phyloP scores from a whole-genome alignment of 30 jellyfish, hydroid and myxozoan genomes.

The Aurelia sp. region DNA sequence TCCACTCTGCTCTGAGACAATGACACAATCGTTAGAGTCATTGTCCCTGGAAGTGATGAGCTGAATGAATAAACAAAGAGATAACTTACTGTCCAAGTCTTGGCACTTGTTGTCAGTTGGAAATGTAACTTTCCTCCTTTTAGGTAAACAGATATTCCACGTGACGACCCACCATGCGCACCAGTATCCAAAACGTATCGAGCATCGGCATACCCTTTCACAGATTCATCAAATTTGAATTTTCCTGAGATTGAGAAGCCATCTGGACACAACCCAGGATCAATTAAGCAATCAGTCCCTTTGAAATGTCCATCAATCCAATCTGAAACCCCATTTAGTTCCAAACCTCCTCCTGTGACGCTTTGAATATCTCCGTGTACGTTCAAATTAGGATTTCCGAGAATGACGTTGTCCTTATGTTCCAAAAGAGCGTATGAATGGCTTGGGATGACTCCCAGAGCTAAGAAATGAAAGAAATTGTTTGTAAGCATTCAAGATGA shows the following conservation, averaged over 20 bases:
- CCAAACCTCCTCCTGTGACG: conserved; percentile 84
- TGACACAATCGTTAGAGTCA: no score
- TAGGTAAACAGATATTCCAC: conserved; percentile 94
- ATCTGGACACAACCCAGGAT: conserved; percentile 85
- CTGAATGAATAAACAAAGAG: no score
- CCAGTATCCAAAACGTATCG: conserved; percentile 95
- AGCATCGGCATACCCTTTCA: conserved; percentile 70
- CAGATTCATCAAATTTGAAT: conserved; percentile 59
- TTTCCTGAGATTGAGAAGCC: conserved; percentile 96
- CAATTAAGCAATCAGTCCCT: conserved; percentile 79
- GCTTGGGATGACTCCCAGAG: conserved; percentile 91
- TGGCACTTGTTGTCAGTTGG: conserved; percentile 85
- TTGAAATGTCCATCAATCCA: conserved; percentile 91
- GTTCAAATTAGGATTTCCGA: conserved; percentile 89
- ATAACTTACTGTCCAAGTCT: conserved; percentile 93
- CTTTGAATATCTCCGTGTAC: conserved; percentile 72
- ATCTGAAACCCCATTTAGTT: conserved; percentile 81
- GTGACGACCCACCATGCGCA: conserved; percentile 98
- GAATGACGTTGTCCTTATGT: conserved; percentile 60
- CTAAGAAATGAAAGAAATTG: conserved; percentile 14
- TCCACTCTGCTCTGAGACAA: no score
- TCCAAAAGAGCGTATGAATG: conserved; percentile 97
- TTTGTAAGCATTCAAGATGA: no score
- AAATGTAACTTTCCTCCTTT: conserved; percentile 93
- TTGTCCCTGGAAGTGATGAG: no score